Conservation (phyloP, 2,113 vertebrate species). For the Melanostigma gelatinosum region DNA sequence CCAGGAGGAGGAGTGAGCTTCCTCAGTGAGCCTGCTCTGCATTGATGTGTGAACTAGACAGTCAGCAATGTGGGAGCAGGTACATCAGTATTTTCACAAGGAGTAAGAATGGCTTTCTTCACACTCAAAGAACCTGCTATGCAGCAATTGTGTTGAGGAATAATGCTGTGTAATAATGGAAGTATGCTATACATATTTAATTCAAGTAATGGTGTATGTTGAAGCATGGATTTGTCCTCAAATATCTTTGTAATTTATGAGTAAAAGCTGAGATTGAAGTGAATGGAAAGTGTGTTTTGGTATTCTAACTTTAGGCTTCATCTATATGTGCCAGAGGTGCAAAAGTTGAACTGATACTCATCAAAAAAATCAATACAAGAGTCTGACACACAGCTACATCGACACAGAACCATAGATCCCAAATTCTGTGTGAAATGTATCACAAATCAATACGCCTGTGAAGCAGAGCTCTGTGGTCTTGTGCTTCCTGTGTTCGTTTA, state of each 20-base stretch:
- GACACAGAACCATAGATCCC: slow-evolving; percentile 23
- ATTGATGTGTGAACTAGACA: slow-evolving; percentile 52
- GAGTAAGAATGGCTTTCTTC: slow-evolving; percentile 37
- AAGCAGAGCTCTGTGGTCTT: slow-evolving; percentile 27
- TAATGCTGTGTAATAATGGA: slow-evolving; percentile 13
- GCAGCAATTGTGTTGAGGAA: slow-evolving; percentile 5
- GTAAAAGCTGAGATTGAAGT: background rate
- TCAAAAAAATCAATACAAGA: slow-evolving; percentile 36
- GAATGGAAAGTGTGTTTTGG: slow-evolving; percentile 6
- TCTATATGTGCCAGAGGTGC: background rate
- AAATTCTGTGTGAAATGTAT: slow-evolving; percentile 42
- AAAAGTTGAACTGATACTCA: slow-evolving; percentile 36
- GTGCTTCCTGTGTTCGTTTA: background rate
- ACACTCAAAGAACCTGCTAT: slow-evolving; percentile 10
- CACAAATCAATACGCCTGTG: slow-evolving; percentile 50
- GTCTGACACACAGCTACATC: slow-evolving; percentile 25
- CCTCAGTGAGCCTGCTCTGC: slow-evolving; percentile 33
- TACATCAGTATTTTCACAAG: slow-evolving; percentile 44
- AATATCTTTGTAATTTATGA: background rate
- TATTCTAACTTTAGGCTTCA: slow-evolving; percentile 3
- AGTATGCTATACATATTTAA: slow-evolving; percentile 24
- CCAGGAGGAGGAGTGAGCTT: slow-evolving; percentile 43
- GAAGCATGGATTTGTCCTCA: background rate
- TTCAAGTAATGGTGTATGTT: background rate
- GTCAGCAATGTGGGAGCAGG: slow-evolving; percentile 42